Evolutionary conservation across 2,888 invertebrate genomes (phyloP).

Genomic region (Epiblema foenella): DNA sequence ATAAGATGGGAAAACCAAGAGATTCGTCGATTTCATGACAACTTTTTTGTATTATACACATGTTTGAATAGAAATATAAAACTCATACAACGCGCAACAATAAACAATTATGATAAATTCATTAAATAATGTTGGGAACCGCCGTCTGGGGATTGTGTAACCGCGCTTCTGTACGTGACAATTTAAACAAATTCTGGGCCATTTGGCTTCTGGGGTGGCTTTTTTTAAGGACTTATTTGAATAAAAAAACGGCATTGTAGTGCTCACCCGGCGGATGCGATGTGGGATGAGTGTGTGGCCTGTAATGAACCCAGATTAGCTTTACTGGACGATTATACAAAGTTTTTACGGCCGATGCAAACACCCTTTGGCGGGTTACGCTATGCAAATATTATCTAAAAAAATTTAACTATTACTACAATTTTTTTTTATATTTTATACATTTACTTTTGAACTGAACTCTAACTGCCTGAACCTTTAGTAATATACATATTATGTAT

Average conservation of each 20-base stretch:
- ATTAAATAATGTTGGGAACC: slow-evolving; percentile 61
- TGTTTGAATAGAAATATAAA: background rate
- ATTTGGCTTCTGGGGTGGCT: slow-evolving; percentile 84
- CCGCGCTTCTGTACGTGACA: slow-evolving; percentile 84
- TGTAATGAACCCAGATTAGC: slow-evolving; percentile 57
- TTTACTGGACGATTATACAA: slow-evolving; percentile 37
- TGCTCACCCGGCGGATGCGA: slow-evolving; percentile 68
- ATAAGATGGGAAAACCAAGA: too few relatives aligned
- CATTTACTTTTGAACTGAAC: too few relatives aligned
- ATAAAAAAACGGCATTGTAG: slow-evolving; percentile 76
- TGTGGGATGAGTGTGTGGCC: slow-evolving; percentile 81
- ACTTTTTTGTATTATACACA: too few relatives aligned
- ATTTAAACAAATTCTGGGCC: slow-evolving; percentile 85
- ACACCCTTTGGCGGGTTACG: slow-evolving; percentile 2
- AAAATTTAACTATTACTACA: background rate
- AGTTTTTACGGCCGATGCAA: slow-evolving; percentile 13
- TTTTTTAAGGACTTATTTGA: slow-evolving; percentile 79
- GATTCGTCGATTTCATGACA: too few relatives aligned
- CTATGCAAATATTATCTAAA: background rate
- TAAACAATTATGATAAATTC: slow-evolving; percentile 30
- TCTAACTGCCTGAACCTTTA: too few relatives aligned
- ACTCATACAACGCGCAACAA: background rate
- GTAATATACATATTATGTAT: too few relatives aligned
- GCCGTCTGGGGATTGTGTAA: slow-evolving; percentile 72
- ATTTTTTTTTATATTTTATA: too few relatives aligned